These are phyloP conservation scores for Danio jaintianensis DNA, from an alignment of 2,797 vertebrate genomes.

Conservation along the genomic window DNA sequence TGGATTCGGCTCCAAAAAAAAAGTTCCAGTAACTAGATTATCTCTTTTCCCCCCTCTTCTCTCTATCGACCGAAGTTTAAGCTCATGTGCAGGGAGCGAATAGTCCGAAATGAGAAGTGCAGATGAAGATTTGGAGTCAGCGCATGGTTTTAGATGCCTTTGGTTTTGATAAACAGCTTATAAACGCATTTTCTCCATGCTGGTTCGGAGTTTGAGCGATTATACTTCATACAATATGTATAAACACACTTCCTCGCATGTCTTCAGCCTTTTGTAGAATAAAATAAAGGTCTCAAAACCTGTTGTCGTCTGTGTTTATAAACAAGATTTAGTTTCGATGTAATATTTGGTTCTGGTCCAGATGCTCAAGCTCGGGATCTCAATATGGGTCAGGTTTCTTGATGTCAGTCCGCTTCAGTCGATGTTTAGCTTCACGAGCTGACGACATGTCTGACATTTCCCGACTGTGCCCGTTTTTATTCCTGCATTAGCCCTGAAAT, in stretches of 20 bases:
- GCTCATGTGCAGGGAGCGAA: conserved; percentile 14
- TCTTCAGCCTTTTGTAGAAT: not conserved
- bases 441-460: conserved; percentile 38
- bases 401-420: conserved; percentile 44
- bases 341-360: conserved; percentile 32
- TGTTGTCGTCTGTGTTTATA: conserved; percentile 7
- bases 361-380: conserved; percentile 8
- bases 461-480: not conserved
- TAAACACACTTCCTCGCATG: conserved; percentile 9
- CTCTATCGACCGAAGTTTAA: conserved; percentile 20
- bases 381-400: conserved; percentile 35
- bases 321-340: conserved; percentile 8
- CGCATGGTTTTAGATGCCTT: conserved; percentile 12
- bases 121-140: not conserved
- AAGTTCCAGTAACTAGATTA: conserved; percentile 4
- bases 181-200: conserved; percentile 28
- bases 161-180: not conserved
- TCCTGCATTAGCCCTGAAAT: not conserved
- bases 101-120: conserved; percentile 3
- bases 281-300: not conserved
- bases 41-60: not conserved
- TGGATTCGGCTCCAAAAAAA: conserved; percentile 26
- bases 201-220: conserved; percentile 20
- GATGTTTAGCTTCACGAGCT: conserved; percentile 45
- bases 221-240: not conserved